phyloP scores from a whole-genome alignment of 2,888 invertebrate genomes.

The Troides helena region DNA sequence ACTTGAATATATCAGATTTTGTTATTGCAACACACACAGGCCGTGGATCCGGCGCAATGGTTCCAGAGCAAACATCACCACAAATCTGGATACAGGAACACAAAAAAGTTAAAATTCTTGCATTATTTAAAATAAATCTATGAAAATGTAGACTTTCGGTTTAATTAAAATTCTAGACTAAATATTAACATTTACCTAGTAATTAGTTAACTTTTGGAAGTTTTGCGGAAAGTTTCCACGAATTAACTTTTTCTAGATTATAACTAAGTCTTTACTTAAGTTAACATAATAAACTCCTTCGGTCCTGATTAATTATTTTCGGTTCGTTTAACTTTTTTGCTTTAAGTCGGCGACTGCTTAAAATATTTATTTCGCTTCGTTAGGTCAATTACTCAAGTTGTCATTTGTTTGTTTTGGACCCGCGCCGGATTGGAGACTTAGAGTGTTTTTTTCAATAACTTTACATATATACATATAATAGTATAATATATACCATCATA shows the following conservation, averaged over 20 bases:
- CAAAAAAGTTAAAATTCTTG: too few species aligned
- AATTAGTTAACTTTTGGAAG: not conserved
- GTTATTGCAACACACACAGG: not conserved
- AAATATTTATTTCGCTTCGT: slow-evolving; percentile 28
- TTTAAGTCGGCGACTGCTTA: slow-evolving; percentile 13
- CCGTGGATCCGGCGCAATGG: too few species aligned
- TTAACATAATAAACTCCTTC: slow-evolving; percentile 1
- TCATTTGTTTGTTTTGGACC: slow-evolving; percentile 11
- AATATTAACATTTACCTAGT: not conserved
- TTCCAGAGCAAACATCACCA: too few species aligned
- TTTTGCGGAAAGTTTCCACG: not conserved
- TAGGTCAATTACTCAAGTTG: slow-evolving; percentile 15
- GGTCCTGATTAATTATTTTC: slow-evolving; percentile 17
- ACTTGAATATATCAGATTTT: not conserved
- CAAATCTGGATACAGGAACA: not conserved
- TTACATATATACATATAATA: too few species aligned
- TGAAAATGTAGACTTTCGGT: too few species aligned
- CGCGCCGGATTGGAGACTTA: not conserved
- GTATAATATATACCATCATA: too few species aligned
- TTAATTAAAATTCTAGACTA: not conserved
- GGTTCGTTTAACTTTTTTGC: slow-evolving; percentile 26
- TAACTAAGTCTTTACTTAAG: not conserved
- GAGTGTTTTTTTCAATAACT: not conserved
- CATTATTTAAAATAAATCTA: too few species aligned
- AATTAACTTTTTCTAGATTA: not conserved